Base-by-base conservation (phyloP, 2,797 vertebrate species). In the Etheostoma nigrum region DNA sequence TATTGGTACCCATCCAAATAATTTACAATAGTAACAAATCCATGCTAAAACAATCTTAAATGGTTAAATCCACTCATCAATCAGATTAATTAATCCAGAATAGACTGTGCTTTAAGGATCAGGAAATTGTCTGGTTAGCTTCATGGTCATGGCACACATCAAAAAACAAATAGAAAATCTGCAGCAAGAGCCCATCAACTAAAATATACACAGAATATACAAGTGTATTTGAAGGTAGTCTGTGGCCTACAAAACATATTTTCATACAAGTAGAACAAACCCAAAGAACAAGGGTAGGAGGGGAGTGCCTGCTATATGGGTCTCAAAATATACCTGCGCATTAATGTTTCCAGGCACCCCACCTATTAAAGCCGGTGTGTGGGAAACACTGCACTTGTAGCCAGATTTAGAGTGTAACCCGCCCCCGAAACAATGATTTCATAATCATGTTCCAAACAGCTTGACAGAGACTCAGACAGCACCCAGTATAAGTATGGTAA, bases 381-480 rank as follows among this genome's bases (percentile, higher is more conserved):
- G 85, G 81, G 84, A 86, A 83, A 85, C 53, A 72, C 75, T 72
- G 74, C 75, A 42, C 76, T 85, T 75, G 63, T 55, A 74, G 81
- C 66, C 84, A 72, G 65, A 91, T 82, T 86, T 86, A 84, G 76
- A 82, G 76, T 79, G 78, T 40, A 78, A 84, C 58, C 71, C 75
- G 8, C 74, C 87, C 74, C 60, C 71, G 10, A 85, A 82, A 86
- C 78, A 79, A 81, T 72, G 78, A 86, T 88, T 86, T 89, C 81
- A 86, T 88, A 85, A 87, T 81, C 5, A 6, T 57, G 64, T 73
- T 79, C 72, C 78, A 63, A 78, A 74, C 58, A 67, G 68, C 66
- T 86, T 86, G 76, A 21, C 0, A 78, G 62, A 76, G 57, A 65
- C 74, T 76, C 79, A 72, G 70, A 85, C 82, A 67, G 70, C 57